Conservation (phyloP, 2,888 invertebrate genomes). For the Embidobia sp. region DNA sequence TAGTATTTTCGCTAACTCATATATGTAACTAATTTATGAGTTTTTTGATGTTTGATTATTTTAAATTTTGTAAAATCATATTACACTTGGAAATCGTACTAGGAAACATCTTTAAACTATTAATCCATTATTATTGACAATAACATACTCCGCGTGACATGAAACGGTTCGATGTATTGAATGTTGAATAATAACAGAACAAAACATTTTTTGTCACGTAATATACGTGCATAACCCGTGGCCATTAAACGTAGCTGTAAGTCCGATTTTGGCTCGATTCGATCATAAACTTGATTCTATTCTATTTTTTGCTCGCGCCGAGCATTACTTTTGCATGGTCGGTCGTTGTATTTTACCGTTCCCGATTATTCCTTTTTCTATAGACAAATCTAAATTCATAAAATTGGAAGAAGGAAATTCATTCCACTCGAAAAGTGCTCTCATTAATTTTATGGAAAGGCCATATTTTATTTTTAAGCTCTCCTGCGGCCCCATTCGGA, state of each 20-base stretch:
- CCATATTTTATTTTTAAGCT: conserved; percentile 9
- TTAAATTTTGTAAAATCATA: too few relatives aligned
- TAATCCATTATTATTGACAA: too few relatives aligned
- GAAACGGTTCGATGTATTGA: conserved; percentile 33
- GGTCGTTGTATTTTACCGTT: conserved; percentile 31
- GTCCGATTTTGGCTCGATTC: conserved; percentile 48
- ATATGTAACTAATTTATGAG: too few relatives aligned
- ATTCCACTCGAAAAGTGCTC: conserved; percentile 4
- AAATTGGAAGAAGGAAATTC: conserved; percentile 16
- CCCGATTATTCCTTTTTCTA: conserved; percentile 32
- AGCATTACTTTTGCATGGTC: conserved; percentile 38
- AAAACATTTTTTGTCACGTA: conserved; percentile 25
- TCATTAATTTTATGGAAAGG: conserved; percentile 4
- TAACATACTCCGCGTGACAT: neutral
- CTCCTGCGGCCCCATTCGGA: neutral
- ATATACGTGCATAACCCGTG: conserved; percentile 39
- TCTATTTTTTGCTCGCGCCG: conserved; percentile 34
- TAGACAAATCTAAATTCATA: conserved; percentile 28
- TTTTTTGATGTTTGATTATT: too few relatives aligned
- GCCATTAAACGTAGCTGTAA: conserved; percentile 52
- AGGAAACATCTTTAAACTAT: too few relatives aligned
- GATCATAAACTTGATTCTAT: conserved; percentile 48
- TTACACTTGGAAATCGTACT: too few relatives aligned
- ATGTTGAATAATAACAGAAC: conserved; percentile 34
- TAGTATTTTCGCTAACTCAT: too few relatives aligned